Evolutionary conservation across 2,888 invertebrate species (phyloP).

Genomic region (Malthinus seriepunctatus): DNA sequence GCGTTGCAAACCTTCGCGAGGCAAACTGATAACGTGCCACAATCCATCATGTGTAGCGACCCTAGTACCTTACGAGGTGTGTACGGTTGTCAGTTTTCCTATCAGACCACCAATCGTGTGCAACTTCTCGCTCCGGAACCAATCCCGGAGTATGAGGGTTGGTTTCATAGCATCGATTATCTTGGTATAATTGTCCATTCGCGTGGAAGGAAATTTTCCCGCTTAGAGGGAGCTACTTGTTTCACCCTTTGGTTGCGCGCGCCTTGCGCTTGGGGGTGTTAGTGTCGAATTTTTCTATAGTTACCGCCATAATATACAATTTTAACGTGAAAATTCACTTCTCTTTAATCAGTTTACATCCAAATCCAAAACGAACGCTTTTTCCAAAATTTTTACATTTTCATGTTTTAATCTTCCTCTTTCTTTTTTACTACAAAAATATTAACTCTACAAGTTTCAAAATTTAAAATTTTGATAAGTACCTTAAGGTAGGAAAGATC

Average conservation of each 20-base stretch:
- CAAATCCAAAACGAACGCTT: neutral
- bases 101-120: constrained; percentile 23
- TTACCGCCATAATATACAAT: constrained; percentile 32
- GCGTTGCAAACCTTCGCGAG: constrained; percentile 37
- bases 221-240: constrained; percentile 52
- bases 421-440: neutral
- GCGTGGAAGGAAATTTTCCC: constrained; percentile 51
- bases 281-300: constrained; percentile 29
- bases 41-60: constrained; percentile 45
- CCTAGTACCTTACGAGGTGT: constrained; percentile 52
- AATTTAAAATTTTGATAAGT: too few relatives aligned
- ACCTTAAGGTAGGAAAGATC: too few relatives aligned
- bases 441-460: neutral
- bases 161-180: constrained; percentile 40
- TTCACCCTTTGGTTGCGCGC: constrained; percentile 36
- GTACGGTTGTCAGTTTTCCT: constrained; percentile 45
- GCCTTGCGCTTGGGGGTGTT: constrained; percentile 36
- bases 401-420: too few relatives aligned
- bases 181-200: constrained; percentile 48
- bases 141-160: constrained; percentile 35
- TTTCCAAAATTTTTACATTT: neutral
- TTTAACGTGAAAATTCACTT: neutral
- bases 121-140: constrained; percentile 31
- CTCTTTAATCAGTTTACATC: neutral
- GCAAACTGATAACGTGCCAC: constrained; percentile 45